Base-by-base conservation (phyloP, 2,113 vertebrate species). In the Tupaia tana region DNA sequence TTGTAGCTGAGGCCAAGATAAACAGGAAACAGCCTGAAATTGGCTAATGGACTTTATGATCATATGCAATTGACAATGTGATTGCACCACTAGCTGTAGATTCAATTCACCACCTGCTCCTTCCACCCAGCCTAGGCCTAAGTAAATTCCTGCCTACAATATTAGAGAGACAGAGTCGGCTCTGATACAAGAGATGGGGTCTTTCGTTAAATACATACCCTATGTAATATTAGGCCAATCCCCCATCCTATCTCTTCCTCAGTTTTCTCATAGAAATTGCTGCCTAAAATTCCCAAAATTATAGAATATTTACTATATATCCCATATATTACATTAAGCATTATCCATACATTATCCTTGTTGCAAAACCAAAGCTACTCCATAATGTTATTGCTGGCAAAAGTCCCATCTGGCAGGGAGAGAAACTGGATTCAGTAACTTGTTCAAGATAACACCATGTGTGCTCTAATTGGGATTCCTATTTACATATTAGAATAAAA, bases 401-500 rank as follows among this genome's bases (percentile, higher is more conserved):
- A 91, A 87, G 22, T 93, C n/a, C 58, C 63, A 94, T 29, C 31
- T 73, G n/a, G 19, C 52, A 78, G 67, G 18, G 13, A 81, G 52
- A 90, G 27, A 89, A 94, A 82, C 14, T n/a, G 75, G 34, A 6
- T 77, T 93, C 14, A 27, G n/a, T 59, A 78, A 91, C 67, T 86
- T 82, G 18, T 63, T 96, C 22, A n/a, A 54, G 16, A 86, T 79
- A 64, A 90, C 58, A 64, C 6, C 83, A 54, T 6, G 6, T 93
- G 63, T 18, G 82, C 18, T 1, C 81, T 92, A 88, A 92, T 87
- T 63, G 74, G 25, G 27, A 91, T 74, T 85, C 34, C 14, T 70
- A 77, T 85, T 73, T 90, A 81, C 63, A 85, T 66, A 18, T 95
- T 24, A 88, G 58, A 90, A 81, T 81, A 78, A 89, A 90, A 3